Conservation (phyloP, 2,888 invertebrate species). For the Nemotelus pantherinus region DNA sequence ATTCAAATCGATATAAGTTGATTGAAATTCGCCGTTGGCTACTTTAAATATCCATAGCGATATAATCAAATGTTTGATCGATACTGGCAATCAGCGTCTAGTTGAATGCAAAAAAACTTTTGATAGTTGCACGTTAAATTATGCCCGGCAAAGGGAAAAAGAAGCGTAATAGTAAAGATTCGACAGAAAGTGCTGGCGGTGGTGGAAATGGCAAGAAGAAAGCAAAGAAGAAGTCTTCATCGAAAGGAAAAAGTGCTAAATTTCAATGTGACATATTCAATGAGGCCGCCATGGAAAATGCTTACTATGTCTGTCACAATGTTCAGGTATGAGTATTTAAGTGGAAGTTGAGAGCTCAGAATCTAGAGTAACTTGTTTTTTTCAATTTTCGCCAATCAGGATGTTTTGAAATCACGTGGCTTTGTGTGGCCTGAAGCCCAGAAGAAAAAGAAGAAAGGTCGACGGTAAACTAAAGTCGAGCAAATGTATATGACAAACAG, state of each 20-base stretch:
- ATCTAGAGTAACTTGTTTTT: neutral
- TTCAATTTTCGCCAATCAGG: slow-evolving; percentile 65
- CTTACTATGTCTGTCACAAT: slow-evolving; percentile 93
- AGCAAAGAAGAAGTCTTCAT: slow-evolving; percentile 61
- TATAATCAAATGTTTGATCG: too few relatives aligned
- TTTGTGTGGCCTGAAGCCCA: slow-evolving; percentile 90
- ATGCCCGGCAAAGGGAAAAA: slow-evolving; percentile 67
- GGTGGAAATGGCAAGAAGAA: slow-evolving; percentile 64
- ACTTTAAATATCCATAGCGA: too few relatives aligned
- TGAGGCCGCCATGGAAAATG: slow-evolving; percentile 92
- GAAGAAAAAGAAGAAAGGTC: slow-evolving; percentile 82
- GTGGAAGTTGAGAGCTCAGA: neutral
- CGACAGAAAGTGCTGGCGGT: slow-evolving; percentile 60
- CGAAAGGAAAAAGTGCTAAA: slow-evolving; percentile 69
- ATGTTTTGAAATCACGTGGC: slow-evolving; percentile 84
- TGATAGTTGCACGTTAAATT: too few relatives aligned
- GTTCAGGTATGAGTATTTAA: slow-evolving; percentile 72
- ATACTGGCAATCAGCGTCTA: too few relatives aligned
- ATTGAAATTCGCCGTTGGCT: too few relatives aligned
- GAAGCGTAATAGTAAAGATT: slow-evolving; percentile 69
- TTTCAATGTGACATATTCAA: slow-evolving; percentile 87
- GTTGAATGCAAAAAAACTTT: too few relatives aligned
- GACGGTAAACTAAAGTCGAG: neutral
- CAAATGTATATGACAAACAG: too few relatives aligned
- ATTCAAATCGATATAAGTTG: too few relatives aligned